phyloP scores from a whole-genome alignment of 2,113 vertebrate genomes.

The Megaceryle torquata region DNA sequence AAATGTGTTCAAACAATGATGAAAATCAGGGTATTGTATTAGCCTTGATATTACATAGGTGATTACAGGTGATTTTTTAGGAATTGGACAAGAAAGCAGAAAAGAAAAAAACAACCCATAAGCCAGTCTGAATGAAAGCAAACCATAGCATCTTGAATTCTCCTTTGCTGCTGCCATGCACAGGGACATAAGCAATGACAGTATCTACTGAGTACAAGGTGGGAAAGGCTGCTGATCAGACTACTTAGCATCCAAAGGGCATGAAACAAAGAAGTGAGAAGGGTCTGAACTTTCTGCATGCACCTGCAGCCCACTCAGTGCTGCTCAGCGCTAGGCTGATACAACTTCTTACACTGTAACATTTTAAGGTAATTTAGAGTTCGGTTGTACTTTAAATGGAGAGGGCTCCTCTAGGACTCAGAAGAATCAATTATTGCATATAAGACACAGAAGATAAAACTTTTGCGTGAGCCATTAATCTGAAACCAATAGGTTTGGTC shows the following conservation, averaged over 20 bases:
- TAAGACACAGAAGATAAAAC: constrained; percentile 22
- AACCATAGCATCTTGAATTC: neutral
- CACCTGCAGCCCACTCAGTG: neutral
- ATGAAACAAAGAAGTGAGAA: neutral
- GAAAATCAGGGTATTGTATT: constrained; percentile 43
- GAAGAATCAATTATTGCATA: constrained; percentile 40
- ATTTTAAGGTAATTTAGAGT: constrained; percentile 41
- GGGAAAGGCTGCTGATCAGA: neutral
- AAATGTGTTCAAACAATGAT: constrained; percentile 44
- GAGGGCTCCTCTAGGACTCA: constrained; percentile 38
- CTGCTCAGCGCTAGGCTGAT: neutral
- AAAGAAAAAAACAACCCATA: neutral
- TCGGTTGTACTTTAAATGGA: constrained; percentile 34
- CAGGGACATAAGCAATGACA: neutral
- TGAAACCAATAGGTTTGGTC: constrained; percentile 5
- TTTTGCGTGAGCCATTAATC: constrained; percentile 59
- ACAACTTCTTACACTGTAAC: constrained; percentile 30
- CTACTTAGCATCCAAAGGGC: neutral
- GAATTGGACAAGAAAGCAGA: constrained; percentile 39
- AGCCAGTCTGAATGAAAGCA: neutral
- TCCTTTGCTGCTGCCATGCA: neutral
- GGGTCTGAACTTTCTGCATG: neutral
- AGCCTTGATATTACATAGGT: neutral
- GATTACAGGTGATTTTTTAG: constrained; percentile 35
- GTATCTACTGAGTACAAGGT: neutral